Percentiles rank a stretch among this genome's conserved stretches.
phyloP scores from a whole-genome alignment of 2,113 vertebrate genomes.

The Rhynchomys soricoides region DNA sequence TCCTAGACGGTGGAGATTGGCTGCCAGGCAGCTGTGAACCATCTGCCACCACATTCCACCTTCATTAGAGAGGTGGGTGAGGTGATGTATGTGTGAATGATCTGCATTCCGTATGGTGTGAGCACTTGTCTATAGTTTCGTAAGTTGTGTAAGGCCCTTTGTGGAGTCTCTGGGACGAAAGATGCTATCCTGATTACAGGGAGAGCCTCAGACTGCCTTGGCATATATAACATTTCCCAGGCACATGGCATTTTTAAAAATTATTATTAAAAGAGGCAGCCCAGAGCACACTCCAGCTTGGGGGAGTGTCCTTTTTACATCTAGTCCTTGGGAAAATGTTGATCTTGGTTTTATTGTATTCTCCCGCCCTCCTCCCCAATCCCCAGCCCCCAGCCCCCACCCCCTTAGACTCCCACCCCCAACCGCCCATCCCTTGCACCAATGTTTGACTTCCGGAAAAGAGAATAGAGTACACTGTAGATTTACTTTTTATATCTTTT shows the following conservation, averaged over 20 bases:
- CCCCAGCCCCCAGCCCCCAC: no score
- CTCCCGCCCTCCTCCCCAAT: background rate
- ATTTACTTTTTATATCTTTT: constrained; percentile 57
- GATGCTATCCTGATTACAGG: constrained; percentile 76
- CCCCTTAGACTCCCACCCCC: no score
- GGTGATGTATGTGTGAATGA: constrained; percentile 76
- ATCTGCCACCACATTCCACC: constrained; percentile 77
- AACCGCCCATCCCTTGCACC: background rate
- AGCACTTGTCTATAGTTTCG: constrained; percentile 81
- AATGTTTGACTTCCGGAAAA: constrained; percentile 54
- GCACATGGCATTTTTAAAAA: constrained; percentile 60
- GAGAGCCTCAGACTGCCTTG: constrained; percentile 42
- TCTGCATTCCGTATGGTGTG: constrained; percentile 45
- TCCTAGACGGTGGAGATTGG: constrained; percentile 52
- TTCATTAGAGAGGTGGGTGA: constrained; percentile 73
- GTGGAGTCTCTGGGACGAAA: constrained; percentile 63
- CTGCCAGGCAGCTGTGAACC: constrained; percentile 72
- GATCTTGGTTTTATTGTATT: background rate
- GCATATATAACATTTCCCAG: constrained; percentile 73
- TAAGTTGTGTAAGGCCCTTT: constrained; percentile 47
- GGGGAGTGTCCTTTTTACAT: constrained; percentile 58
- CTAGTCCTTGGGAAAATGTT: constrained; percentile 70
- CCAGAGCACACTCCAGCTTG: constrained; percentile 69
- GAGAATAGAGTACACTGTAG: background rate
- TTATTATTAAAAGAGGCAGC: constrained; percentile 65